phyloP scores from a whole-genome alignment of 2,113 vertebrate genomes.

The Sigmodon hispidus region DNA sequence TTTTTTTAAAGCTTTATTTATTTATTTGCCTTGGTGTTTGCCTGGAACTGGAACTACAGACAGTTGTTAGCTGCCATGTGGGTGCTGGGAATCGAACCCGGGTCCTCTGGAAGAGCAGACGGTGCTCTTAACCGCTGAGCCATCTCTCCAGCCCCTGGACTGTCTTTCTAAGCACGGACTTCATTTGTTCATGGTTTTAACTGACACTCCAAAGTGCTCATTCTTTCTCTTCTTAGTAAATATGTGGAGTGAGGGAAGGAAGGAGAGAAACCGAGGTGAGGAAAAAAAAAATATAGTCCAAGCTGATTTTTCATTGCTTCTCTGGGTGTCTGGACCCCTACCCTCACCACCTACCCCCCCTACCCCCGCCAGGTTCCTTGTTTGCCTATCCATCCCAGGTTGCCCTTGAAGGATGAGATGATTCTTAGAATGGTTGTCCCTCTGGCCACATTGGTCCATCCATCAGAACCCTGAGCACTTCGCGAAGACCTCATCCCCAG shows the following conservation, averaged over 20 bases:
- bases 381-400: not conserved
- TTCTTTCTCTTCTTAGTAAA: constrained; percentile 26
- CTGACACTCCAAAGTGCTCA: not conserved
- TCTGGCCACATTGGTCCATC: not conserved
- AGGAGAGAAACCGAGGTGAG: not conserved
- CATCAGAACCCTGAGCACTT: not conserved
- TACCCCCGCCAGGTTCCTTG: not conserved
- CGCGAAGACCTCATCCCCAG: not conserved
- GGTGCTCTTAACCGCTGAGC: too few species aligned
- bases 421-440: not conserved
- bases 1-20: too few species aligned
- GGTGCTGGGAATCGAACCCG: too few species aligned
- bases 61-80: too few species aligned
- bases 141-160: too few species aligned
- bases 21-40: too few species aligned
- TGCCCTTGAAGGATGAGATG: not conserved
- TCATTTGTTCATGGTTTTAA: not conserved
- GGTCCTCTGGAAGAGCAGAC: too few species aligned
- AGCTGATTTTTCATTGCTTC: not conserved
- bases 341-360: too few species aligned
- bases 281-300: not conserved
- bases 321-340: not conserved
- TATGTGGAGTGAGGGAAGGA: not conserved
- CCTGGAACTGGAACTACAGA: too few species aligned
- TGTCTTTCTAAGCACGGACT: not conserved